Base-by-base conservation (phyloP, 1,140 invertebrate genomes). In the Drosophila nigrodunni region DNA sequence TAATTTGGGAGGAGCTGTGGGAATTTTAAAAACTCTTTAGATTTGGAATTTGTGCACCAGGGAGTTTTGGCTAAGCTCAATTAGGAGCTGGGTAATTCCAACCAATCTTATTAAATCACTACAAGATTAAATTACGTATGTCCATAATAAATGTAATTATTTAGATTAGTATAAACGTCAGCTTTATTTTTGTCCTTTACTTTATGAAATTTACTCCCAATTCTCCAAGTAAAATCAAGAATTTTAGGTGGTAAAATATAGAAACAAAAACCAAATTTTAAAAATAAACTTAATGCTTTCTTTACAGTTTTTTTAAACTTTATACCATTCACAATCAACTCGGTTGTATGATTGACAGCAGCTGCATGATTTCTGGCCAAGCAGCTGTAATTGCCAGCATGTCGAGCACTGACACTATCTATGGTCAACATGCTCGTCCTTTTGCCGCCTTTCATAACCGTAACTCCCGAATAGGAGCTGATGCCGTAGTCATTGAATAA, bases 361-460 rank as follows among this genome's bases (percentile, higher is more conserved):
- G 96, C 96, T 59, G 96, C 97, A 65, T 92, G 93, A 93, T 96
- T 97, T 80, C 93, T 95, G 65, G 95, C 96, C 79, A 95, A 94
- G 92, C 97, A 98, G 62, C 96, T 97, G 92, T 97, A 98, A 73
- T 95, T 95, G 82, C 96, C 96, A 90, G 94, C 94, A 92, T 97
- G 96, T 60, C 94, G 93, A 58, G 95, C 95, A 62, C 94, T 94
- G 8, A 96, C 95, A 66, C 95, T 95, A 82, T 96, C 95, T 77
- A 97, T 96, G 64, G 95, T 96, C 76, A 97, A 93, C 74, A 96
- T 95, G 89, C 96, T 97, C 77, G 95, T 94, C 83, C 95, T 94
- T 93, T 97, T 94, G 93, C 97, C 94, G 91, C 94, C 95, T 95
- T 96, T 94, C 80, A 94, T 93, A 83, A 97, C 94, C 83, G 94